Evolutionary conservation across 2,797 vertebrate genomes (phyloP), one percentile per base, ranked within the genome.

Genomic region (Sebastolobus alascanus): DNA sequence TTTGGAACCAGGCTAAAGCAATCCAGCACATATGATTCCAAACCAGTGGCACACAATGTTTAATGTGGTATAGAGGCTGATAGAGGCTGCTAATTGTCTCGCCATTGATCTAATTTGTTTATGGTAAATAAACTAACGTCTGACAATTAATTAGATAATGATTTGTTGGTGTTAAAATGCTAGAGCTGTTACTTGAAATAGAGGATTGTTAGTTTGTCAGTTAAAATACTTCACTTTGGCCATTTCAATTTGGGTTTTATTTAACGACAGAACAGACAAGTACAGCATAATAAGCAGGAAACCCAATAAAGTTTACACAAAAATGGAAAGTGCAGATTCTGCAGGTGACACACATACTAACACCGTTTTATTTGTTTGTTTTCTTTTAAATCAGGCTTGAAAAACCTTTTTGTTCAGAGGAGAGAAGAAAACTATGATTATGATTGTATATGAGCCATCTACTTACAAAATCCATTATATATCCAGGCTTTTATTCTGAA

Each of bases 401-500:
- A 63, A 61, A 27, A 4, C 2, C 2, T 27, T 6, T 46, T 38
- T 38, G 12, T 52, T 9, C 6, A 54, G 10, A 37, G 12, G 2
- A 65, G 8, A 18, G 8, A 38, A 14, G 5, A 59, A 55, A 61
- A 0, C 31, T 13, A 1, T 16, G 20, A 70, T 54, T 65, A 10
- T 18, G n/a, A 70, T 33, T n/a, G 4, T 68, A 27, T 33, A 4
- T 33, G 25, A 69, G 25, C 4, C 40, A 46, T 33, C 9, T 52
- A 50, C 4, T 68, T 12, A 64, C 11, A 67, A 67, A 40, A 43
- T 1, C 29, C 5, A 6, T 16, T 16, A 20, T 75, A 55, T 13
- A n/a, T 52, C 18, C n/a, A 29, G 37, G 61, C 46, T 60, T 82
- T 76, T 55, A 54, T 31, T 75, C 29, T 82, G 68, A 87, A 89